Percentiles rank a stretch among this genome's conserved stretches.
These are phyloP conservation scores for Thyatira batis DNA, from an alignment of 2,888 invertebrate genomes.

Conservation along the genomic window DNA sequence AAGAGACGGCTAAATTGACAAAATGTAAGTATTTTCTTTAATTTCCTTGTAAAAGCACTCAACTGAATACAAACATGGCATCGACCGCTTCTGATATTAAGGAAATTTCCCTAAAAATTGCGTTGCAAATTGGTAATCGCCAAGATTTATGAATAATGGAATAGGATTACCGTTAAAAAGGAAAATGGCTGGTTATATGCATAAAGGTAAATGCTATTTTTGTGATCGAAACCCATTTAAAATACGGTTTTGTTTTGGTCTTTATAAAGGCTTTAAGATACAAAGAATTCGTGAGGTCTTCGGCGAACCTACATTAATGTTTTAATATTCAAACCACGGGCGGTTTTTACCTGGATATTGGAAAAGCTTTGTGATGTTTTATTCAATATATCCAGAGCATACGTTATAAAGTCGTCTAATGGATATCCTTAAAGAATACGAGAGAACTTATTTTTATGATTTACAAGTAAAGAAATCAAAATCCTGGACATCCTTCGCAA, in stretches of 20 bases:
- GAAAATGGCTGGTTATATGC: background rate
- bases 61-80: background rate
- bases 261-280: too few species aligned
- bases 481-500: too few species aligned
- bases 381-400: background rate
- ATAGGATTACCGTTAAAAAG: conserved; percentile 35
- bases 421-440: background rate
- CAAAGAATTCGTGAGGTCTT: background rate
- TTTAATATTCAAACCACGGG: background rate
- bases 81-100: background rate
- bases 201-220: background rate
- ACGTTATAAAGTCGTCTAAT: background rate
- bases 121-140: background rate
- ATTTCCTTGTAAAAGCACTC: background rate
- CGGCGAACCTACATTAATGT: background rate
- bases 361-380: background rate
- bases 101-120: background rate
- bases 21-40: background rate
- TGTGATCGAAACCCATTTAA: background rate
- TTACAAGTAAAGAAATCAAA: too few species aligned
- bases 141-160: conserved; percentile 8
- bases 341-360: background rate
- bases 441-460: too few species aligned
- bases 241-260: too few species aligned
- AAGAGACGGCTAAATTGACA: background rate